Base-by-base conservation (phyloP, 2,888 invertebrate genomes). In the Drosophila infuscata region DNA sequence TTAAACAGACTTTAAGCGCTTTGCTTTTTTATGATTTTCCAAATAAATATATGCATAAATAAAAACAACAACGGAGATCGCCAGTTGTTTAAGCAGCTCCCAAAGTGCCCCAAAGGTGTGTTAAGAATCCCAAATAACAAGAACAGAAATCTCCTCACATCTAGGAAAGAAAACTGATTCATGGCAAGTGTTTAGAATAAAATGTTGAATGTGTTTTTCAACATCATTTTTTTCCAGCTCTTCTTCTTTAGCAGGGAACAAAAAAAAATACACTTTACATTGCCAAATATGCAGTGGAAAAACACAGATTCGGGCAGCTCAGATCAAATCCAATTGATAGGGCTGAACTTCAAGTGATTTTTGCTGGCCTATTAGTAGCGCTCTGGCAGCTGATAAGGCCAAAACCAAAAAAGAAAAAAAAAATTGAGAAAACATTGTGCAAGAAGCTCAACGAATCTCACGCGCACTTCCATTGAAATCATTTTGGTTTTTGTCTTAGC, bases 1-100 rank as follows among this genome's bases (percentile, higher is more conserved):
- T 87, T 90, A 74, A 90, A 90, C 62, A 74, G 69, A 67, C 56
- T 87, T 83, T 81, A 89, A 87, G 87, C 87, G 81, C 76, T 77
- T 69, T 73, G 74, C 74, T 62, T 68, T 81, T 90, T 89, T 79
- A 83, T 74, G 83, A 56, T 82, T 29, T 84, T 89, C 70, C 73
- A 89, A 89, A 89, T 88, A 85, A 84, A 79, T 82, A 84, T 70
- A 79, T n/a, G 29, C 38, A 56, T 79, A 66, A 61, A 68, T 66
- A 75, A 61, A 62, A 68, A 59, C 54, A 74, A 73, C 61, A 76
- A 71, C 52, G 60, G 17, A 65, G 57, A 35, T 76, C 63, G 38
- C 58, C 58, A 76, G 70, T 60, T 69, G 49, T 58, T 64, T 69
- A 76, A 74, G 75, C 76, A 76, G 71, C 49, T 25, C 20, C 25